Percentiles rank a stretch among this genome's conserved stretches.
These are phyloP conservation scores for Craseonycteris thonglongyai DNA, from an alignment of 2,113 vertebrate genomes.

Conservation along the genomic window DNA sequence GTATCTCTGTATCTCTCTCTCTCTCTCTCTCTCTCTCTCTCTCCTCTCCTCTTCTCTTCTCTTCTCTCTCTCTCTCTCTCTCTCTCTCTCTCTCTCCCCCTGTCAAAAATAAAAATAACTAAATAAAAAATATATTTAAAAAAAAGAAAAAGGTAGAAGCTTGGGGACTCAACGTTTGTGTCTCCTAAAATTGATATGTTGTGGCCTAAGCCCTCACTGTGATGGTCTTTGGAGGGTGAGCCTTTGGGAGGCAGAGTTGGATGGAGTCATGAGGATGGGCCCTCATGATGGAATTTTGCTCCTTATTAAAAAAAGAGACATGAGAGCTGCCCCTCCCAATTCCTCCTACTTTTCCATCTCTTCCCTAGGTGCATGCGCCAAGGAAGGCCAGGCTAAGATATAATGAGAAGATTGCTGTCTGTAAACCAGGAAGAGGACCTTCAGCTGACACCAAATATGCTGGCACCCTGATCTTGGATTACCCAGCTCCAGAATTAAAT, in stretches of 20 bases:
- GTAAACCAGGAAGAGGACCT: background rate
- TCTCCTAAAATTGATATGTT: background rate
- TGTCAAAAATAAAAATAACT: too few relatives aligned
- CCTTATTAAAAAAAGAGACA: background rate
- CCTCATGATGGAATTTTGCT: background rate
- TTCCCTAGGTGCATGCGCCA: background rate
- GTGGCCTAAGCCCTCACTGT: background rate
- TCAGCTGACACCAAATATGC: background rate
- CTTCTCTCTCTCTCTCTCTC: too few relatives aligned
- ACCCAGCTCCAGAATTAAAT: background rate
- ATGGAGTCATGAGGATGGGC: background rate
- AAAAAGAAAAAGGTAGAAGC: background rate
- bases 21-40: too few relatives aligned
- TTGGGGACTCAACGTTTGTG: background rate
- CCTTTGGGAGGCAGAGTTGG: background rate
- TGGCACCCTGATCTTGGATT: background rate
- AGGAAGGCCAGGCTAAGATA: background rate
- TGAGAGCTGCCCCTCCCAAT: background rate
- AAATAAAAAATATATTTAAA: too few relatives aligned
- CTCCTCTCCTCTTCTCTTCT: too few relatives aligned
- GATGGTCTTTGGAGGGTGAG: background rate
- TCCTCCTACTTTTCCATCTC: background rate
- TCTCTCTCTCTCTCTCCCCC: too few relatives aligned
- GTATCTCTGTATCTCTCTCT: too few relatives aligned
- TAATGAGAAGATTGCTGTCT: background rate